A percentile compares a stretch with the other conserved stretches of the same genome.
These are phyloP conservation scores for Dascillus cervinus DNA, from an alignment of 2,888 invertebrate species.

Conservation along the genomic window DNA sequence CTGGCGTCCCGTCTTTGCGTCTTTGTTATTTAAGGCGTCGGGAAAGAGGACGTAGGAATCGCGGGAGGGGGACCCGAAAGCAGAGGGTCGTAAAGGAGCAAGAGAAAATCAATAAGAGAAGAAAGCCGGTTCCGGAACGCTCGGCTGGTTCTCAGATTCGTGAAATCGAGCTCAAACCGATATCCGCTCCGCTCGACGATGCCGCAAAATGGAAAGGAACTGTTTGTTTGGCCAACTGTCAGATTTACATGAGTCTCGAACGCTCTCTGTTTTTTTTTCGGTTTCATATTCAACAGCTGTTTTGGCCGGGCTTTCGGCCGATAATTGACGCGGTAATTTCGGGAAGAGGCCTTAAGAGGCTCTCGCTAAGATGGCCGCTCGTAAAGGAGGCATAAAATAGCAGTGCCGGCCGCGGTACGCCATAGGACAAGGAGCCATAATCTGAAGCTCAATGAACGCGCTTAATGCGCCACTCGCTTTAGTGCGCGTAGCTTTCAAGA, in stretches of 20 bases:
- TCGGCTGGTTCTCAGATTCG: slow-evolving; percentile 45
- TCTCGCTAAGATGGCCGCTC: slow-evolving; percentile 35
- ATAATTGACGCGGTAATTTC: no score
- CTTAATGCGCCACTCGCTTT: slow-evolving; percentile 37
- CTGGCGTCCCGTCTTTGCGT: slow-evolving; percentile 24
- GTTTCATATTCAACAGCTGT: slow-evolving; percentile 10
- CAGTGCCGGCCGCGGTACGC: slow-evolving; percentile 30
- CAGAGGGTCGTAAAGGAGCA: slow-evolving; percentile 30
- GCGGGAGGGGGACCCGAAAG: slow-evolving; percentile 21
- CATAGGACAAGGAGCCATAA: slow-evolving; percentile 37
- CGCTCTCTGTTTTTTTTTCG: slow-evolving; percentile 12
- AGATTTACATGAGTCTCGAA: slow-evolving; percentile 34
- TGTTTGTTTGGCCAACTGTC: slow-evolving; percentile 37
- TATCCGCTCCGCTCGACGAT: slow-evolving; percentile 41
- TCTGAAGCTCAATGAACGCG: slow-evolving; percentile 37
- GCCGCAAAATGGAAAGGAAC: slow-evolving; percentile 41
- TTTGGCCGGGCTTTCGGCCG: no score
- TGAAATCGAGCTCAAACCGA: slow-evolving; percentile 43
- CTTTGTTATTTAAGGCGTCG: slow-evolving; percentile 23
- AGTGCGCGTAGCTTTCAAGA: slow-evolving; percentile 37
- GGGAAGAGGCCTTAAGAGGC: slow-evolving; percentile 19
- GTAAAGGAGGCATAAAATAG: slow-evolving; percentile 37
- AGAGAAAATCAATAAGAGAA: slow-evolving; percentile 45
- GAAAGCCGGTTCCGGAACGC: slow-evolving; percentile 46
- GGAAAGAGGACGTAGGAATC: slow-evolving; percentile 17